Evolutionary conservation across 1,140 invertebrate species (phyloP).

Genomic region (Drosophila pallidifrons): DNA sequence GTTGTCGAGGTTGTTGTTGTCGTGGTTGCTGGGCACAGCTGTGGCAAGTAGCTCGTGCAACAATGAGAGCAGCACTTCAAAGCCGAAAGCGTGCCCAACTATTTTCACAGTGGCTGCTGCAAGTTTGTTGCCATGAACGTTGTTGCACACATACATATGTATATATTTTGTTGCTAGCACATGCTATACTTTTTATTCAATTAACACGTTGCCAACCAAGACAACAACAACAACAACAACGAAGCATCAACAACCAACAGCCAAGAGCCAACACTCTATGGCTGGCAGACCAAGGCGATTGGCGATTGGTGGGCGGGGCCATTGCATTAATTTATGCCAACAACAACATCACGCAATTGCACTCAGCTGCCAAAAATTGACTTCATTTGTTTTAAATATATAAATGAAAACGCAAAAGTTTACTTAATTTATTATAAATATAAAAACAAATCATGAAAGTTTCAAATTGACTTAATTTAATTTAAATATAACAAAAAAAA

Average conservation of each 20-base stretch:
- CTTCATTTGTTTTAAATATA: slow-evolving; percentile 63
- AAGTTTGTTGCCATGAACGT: slow-evolving; percentile 20
- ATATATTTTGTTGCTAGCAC: slow-evolving; percentile 16
- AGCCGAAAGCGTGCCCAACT: slow-evolving; percentile 72
- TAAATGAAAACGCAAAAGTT: neutral
- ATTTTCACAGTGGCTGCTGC: slow-evolving; percentile 49
- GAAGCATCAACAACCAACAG: slow-evolving; percentile 11
- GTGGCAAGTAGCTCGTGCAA: slow-evolving; percentile 33
- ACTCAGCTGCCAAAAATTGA: slow-evolving; percentile 67
- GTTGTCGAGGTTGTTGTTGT: slow-evolving; percentile 10
- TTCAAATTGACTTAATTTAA: no score
- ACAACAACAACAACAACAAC: neutral
- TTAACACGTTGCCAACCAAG: slow-evolving; percentile 55
- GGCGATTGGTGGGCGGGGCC: slow-evolving; percentile 42
- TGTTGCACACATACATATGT: no score
- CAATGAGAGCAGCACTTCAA: slow-evolving; percentile 54
- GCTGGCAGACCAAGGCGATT: slow-evolving; percentile 43
- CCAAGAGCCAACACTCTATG: slow-evolving; percentile 14
- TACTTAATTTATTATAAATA: no score
- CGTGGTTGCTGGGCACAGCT: slow-evolving; percentile 49
- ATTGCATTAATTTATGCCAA: slow-evolving; percentile 43
- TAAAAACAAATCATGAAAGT: no score
- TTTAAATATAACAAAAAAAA: neutral
- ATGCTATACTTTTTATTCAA: slow-evolving; percentile 70
- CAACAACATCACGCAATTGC: slow-evolving; percentile 26